Conservation (phyloP, 2,888 invertebrate species). For the Sicus ferrugineus region DNA sequence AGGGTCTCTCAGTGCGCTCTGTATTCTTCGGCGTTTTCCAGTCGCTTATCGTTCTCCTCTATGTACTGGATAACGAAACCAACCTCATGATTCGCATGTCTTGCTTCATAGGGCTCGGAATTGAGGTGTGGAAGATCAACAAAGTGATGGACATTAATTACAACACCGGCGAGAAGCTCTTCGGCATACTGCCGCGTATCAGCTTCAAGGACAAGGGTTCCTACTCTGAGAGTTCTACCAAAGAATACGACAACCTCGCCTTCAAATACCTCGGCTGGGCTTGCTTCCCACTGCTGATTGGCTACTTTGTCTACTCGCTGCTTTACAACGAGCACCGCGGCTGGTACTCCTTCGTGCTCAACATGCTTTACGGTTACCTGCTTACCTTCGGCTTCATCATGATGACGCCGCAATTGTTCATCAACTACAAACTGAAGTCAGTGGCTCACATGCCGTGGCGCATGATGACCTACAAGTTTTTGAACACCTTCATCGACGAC, state of each 20-base stretch:
- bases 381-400: constrained; percentile 99
- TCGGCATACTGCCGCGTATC: constrained; percentile 83
- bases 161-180: constrained; percentile 75
- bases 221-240: constrained; percentile 93
- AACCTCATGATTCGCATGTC: constrained; percentile 95
- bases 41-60: constrained; percentile 91
- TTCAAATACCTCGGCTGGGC: constrained; percentile 97
- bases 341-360: constrained; percentile 98
- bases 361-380: constrained; percentile 96
- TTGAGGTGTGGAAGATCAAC: constrained; percentile 99
- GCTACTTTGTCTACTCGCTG: constrained; percentile 95
- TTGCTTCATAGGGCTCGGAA: constrained; percentile 92
- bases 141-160: constrained; percentile 90
- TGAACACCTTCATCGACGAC: constrained; percentile 99
- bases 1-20: constrained; percentile 96
- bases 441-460: constrained; percentile 99
- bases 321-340: constrained; percentile 97
- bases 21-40: constrained; percentile 99
- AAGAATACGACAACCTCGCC: constrained; percentile 92
- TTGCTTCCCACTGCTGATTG: constrained; percentile 89
- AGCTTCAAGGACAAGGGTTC: constrained; percentile 93
- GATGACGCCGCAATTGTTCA: constrained; percentile 99
- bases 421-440: constrained; percentile 98
- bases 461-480: constrained; percentile 99
- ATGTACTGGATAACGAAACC: constrained; percentile 98